Conservation (phyloP, 53 echinoderm and acorn worm genomes). For the Mesocentrotus franciscanus region DNA sequence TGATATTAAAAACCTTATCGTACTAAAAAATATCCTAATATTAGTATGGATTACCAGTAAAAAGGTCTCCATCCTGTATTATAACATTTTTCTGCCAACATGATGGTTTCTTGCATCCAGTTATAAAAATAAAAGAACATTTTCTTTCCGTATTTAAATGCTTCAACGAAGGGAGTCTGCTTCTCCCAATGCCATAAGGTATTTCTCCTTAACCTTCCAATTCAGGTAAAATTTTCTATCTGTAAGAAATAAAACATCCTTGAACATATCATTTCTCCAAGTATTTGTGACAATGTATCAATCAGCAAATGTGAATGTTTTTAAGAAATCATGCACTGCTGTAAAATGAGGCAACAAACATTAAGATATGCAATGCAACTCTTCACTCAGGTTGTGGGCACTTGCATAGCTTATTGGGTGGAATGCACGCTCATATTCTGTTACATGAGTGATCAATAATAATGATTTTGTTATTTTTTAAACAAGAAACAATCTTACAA, state of each 20-base stretch:
- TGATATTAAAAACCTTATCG: background rate
- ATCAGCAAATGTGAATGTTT: background rate
- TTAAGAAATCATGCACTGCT: background rate
- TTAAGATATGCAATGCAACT: too few relatives aligned
- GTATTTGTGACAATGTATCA: background rate
- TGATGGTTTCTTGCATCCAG: background rate
- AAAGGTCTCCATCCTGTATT: background rate
- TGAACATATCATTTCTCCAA: background rate
- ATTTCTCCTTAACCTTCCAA: background rate
- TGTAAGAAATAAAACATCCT: background rate
- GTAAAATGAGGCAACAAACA: too few relatives aligned
- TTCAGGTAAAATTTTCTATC: background rate
- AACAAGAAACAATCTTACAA: too few relatives aligned
- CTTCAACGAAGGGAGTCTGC: background rate
- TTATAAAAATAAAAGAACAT: background rate
- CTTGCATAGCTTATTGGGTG: background rate
- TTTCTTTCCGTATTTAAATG: background rate
- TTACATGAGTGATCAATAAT: constrained; percentile 56
- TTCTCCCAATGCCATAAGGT: background rate
- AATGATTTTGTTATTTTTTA: too few relatives aligned
- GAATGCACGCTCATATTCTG: constrained; percentile 37
- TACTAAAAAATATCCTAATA: too few relatives aligned
- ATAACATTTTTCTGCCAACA: background rate
- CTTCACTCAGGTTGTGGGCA: too few relatives aligned
- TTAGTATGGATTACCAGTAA: background rate